Evolutionary conservation across 92 coral and sea anemone species (phyloP).

Genomic region (Siderastrea radians): DNA sequence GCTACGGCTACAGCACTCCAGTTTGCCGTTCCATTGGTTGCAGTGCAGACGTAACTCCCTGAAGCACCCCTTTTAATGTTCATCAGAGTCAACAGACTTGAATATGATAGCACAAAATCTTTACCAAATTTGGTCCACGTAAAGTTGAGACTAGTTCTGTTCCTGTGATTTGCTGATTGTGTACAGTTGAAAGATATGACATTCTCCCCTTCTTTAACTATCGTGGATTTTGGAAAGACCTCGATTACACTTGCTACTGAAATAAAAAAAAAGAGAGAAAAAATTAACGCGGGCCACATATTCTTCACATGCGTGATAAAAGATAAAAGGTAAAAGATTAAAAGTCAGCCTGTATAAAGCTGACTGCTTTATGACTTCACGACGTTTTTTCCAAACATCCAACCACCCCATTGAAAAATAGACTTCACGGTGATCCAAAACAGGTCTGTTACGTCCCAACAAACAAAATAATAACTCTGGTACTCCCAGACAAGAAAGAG

Average conservation of each 20-base stretch:
- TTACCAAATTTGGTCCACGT: constrained; percentile 10
- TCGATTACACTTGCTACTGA: not conserved
- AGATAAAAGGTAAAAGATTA: no score
- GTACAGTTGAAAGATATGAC: not conserved
- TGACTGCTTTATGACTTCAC: no score
- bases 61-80: constrained; percentile 6
- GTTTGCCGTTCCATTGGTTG: constrained; percentile 33
- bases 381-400: no score
- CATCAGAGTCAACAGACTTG: constrained; percentile 16
- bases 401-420: no score
- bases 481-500: no score
- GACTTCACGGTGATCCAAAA: no score
- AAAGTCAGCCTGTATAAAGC: no score
- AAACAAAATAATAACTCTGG: no score
- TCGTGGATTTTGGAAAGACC: not conserved
- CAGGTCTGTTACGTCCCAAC: no score
- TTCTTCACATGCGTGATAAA: no score
- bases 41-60: constrained; percentile 58
- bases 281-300: no score
- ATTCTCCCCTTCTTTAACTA: constrained; percentile 18
- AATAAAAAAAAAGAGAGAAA: not conserved
- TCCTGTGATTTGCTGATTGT: not conserved
- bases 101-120: constrained; percentile 5
- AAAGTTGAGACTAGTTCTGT: not conserved
- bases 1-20: not conserved